Evolutionary conservation across 1,140 invertebrate genomes (phyloP).

Genomic region (Mylabris phalerata): DNA sequence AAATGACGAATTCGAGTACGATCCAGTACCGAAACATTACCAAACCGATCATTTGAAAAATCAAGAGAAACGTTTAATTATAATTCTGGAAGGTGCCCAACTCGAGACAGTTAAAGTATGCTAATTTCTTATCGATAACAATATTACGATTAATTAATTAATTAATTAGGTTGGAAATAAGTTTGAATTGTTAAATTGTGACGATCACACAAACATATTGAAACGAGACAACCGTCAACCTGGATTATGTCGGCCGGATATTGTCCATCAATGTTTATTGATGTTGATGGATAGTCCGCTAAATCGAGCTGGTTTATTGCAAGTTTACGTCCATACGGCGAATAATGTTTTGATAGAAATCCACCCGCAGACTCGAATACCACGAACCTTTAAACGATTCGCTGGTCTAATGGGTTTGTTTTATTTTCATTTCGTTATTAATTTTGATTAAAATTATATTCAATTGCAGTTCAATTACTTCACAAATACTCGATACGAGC

Average conservation of each 20-base stretch:
- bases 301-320: slow-evolving; percentile 80
- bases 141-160: no score
- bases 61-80: slow-evolving; percentile 84
- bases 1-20: slow-evolving; percentile 57
- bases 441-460: slow-evolving; percentile 17
- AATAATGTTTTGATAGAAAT: slow-evolving; percentile 97
- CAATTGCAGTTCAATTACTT: slow-evolving; percentile 83
- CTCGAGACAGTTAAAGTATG: slow-evolving; percentile 88
- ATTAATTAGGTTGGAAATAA: slow-evolving; percentile 51
- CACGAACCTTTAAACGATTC: slow-evolving; percentile 96
- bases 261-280: slow-evolving; percentile 88
- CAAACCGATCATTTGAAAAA: slow-evolving; percentile 62
- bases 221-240: slow-evolving; percentile 80
- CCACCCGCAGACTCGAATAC: slow-evolving; percentile 96
- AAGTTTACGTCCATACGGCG: slow-evolving; percentile 93
- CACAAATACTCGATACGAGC: slow-evolving; percentile 92
- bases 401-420: slow-evolving; percentile 90
- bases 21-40: slow-evolving; percentile 60
- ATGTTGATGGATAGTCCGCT: slow-evolving; percentile 96
- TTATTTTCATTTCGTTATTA: background rate
- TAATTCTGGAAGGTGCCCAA: slow-evolving; percentile 90
- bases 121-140: no score
- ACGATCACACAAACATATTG: slow-evolving; percentile 81
- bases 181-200: slow-evolving; percentile 90
- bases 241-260: slow-evolving; percentile 84